Evolutionary conservation across 2,888 invertebrate genomes (phyloP), one percentile per base, ranked within the genome.

Genomic region (Xestobium rufovillosum): DNA sequence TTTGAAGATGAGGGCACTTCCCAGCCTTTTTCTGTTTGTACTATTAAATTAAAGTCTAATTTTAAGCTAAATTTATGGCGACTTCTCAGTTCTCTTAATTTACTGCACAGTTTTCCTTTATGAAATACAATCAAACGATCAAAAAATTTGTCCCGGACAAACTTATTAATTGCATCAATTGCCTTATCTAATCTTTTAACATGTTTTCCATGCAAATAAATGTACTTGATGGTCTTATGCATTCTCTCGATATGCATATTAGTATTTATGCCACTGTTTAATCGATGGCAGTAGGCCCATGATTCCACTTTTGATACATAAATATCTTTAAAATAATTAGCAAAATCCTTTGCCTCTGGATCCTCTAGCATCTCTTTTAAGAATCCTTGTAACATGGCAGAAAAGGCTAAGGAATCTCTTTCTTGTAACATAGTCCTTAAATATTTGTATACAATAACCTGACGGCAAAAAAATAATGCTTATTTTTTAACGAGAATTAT

Each of bases 171-270:
- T n/a, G 43, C 45, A 16, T 36, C 27, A 3, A 52, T 27, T 4
- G 42, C 41, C 32, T 43, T 49, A 15, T 50, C 50, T 4, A 51
- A 38, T 25, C 48, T 29, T 31, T 52, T 50, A 6, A 42, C 43
- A 16, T 36, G 42, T 42, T n/a, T n/a, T n/a, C n/a, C n/a, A n/a
- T n/a, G n/a, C n/a, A n/a, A n/a, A n/a, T n/a, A n/a, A n/a, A n/a
- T n/a, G n/a, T n/a, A n/a, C n/a, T n/a, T n/a, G n/a, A n/a, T n/a
- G n/a, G n/a, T n/a, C n/a, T n/a, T n/a, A 32, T 52, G 51, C 46
- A 55, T 47, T 2, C 38, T 37, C 38, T 55, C 54, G 6, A 53
- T 14, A 30, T 50, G 44, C 43, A 49, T 51, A 34, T 53, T 52
- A 2, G 45, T 46, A 31, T 55, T 53, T 3, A 54, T 19, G 4